Conservation (phyloP, 2,113 vertebrate species). For the Rhynchomys soricoides region DNA sequence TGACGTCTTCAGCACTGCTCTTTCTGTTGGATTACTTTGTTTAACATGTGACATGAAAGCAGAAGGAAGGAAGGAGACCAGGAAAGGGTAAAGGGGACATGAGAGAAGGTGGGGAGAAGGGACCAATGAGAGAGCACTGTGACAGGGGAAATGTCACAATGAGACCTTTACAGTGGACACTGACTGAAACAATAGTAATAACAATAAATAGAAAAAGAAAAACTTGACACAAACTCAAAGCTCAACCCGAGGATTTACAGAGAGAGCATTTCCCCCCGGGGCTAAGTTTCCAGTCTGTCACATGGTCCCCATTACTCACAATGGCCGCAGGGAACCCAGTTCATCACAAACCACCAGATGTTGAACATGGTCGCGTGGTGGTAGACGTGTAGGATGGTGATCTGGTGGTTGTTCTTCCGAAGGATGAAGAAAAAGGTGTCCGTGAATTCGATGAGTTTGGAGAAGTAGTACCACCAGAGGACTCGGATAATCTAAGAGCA, state of each 20-base stretch:
- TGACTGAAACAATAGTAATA: neutral
- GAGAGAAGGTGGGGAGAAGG: neutral
- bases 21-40: neutral
- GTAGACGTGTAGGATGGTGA: constrained; percentile 97
- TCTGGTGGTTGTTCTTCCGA: constrained; percentile 97
- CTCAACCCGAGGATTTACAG: neutral
- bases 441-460: constrained; percentile 98
- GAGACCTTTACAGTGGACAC: neutral
- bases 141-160: neutral
- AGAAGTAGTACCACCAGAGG: constrained; percentile 99
- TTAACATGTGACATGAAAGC: neutral
- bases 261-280: neutral
- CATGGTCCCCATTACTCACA: constrained; percentile 89
- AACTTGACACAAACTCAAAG: neutral
- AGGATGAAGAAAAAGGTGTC: constrained; percentile 99
- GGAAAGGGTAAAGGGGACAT: neutral
- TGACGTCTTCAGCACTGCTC: neutral
- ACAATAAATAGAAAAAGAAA: neutral
- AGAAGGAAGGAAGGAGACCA: neutral
- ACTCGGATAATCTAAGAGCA: constrained; percentile 90
- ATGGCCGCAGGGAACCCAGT: constrained; percentile 98
- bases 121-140: neutral
- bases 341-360: constrained; percentile 99
- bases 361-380: constrained; percentile 96
- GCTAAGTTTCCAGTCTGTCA: neutral